Evolutionary conservation across 2,888 invertebrate genomes (phyloP), one percentile per base, ranked within the genome.

Genomic region (Sphaerophoria rueppellii): DNA sequence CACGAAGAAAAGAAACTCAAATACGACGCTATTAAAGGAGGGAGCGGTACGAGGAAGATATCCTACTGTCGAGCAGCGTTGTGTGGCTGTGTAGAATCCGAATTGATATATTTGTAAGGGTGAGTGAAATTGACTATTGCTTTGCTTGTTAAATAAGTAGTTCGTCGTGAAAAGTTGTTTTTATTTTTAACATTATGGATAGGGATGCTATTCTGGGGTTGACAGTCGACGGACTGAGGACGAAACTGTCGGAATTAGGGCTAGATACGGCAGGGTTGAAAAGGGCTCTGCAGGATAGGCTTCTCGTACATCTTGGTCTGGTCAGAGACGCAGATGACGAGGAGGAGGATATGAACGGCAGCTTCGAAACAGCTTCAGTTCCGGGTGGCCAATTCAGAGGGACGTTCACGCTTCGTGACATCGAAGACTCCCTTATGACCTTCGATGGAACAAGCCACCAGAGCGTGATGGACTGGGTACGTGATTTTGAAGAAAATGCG

Each of bases 321-420:
- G 50, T 14, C 12, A n/a, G n/a, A n/a, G n/a, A n/a, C n/a, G n/a
- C n/a, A n/a, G 35, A 4, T 5, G 37, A 37, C n/a, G 12, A 57
- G 5, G 6, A 57, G 4, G 57, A 57, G 4, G 6, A 57, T 3
- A 14, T 2, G 6, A 14, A 57, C 14, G 9, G 2, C 35, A 57
- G 57, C 32, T 54, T 54, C 2, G 57, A 57, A 7, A 7, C 57
- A n/a, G 57, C n/a, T 4, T 35, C 7, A 7, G 12, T 57, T 2
- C 2, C 4, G 0, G 55, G 35, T n/a, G n/a, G 9, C 35, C 4
- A 12, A 6, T 5, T 14, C 34, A 57, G 57, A 14, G 35, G 65
- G n/a, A 35, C 55, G 24, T 73, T 61, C 7, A 73, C 73, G 24
- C 60, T 61, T 32, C 55, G 74, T 6, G 65, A 74, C 24, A 74